phyloP scores from a whole-genome alignment of 1,140 invertebrate genomes.

The Anastatus disparis region DNA sequence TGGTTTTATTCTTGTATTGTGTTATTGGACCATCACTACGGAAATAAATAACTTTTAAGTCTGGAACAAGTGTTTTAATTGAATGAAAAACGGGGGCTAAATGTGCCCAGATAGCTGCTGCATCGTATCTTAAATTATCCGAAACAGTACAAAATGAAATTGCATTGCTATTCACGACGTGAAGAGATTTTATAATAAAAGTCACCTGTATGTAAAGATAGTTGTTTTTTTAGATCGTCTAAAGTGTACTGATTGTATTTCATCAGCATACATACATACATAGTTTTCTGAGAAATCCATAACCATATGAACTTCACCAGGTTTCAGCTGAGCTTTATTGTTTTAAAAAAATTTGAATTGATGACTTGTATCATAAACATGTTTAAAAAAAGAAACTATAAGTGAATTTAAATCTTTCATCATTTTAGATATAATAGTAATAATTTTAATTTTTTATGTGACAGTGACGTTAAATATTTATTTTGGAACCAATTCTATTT shows the following conservation, averaged over 20 bases:
- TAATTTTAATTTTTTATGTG: conserved; percentile 27
- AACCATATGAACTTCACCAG: no score
- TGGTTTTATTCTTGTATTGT: conserved; percentile 29
- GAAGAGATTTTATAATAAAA: no score
- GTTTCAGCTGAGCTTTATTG: conserved; percentile 49
- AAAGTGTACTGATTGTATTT: conserved; percentile 55
- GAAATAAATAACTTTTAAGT: conserved; percentile 43
- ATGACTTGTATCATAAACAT: no score
- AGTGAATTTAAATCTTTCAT: conserved; percentile 29
- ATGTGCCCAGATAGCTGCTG: conserved; percentile 49
- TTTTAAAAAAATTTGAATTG: conserved; percentile 45
- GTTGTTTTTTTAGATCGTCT: conserved; percentile 49
- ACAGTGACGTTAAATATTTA: conserved; percentile 32
- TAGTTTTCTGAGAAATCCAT: conserved; percentile 58
- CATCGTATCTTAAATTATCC: not conserved
- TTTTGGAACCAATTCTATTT: conserved; percentile 19
- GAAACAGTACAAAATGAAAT: conserved; percentile 47
- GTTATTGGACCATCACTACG: conserved; percentile 48
- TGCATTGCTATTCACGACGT: no score
- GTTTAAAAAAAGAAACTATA: conserved; percentile 42
- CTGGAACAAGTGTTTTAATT: no score
- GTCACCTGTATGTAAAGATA: no score
- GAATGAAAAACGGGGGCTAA: conserved; percentile 43
- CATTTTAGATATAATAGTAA: not conserved
- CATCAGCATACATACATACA: conserved; percentile 50